A percentile compares a stretch with the other conserved stretches of the same genome.
These are phyloP conservation scores for Myiotriccus ornatus DNA, from an alignment of 2,797 vertebrate genomes.

Conservation along the genomic window DNA sequence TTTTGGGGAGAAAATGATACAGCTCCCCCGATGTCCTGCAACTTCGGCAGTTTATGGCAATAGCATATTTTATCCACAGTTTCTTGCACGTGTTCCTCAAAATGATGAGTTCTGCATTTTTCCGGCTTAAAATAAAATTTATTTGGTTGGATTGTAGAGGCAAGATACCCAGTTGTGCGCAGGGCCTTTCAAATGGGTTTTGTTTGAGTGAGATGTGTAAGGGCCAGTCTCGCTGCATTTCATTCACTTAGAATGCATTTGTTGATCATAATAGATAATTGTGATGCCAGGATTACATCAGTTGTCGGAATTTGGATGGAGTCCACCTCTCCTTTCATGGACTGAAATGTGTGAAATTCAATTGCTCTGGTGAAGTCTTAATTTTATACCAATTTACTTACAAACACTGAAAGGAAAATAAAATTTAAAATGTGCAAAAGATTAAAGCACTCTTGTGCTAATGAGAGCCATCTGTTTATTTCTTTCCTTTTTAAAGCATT, in stretches of 20 bases:
- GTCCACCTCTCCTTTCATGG: slow-evolving; percentile 42
- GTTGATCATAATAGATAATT: neutral
- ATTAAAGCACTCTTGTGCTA: slow-evolving; percentile 56
- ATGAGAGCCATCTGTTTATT: slow-evolving; percentile 72
- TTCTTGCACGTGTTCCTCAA: neutral
- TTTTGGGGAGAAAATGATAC: neutral
- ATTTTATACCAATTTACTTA: slow-evolving; percentile 47
- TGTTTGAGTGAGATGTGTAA: neutral
- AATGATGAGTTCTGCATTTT: neutral
- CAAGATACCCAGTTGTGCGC: neutral
- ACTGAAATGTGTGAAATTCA: slow-evolving; percentile 13
- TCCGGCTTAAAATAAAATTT: neutral
- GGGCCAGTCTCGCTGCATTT: neutral
- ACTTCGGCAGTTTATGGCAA: neutral
- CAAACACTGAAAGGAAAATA: slow-evolving; percentile 48
- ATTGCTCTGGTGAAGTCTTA: slow-evolving; percentile 50
- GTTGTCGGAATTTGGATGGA: neutral
- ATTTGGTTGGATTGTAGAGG: neutral
- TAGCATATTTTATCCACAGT: neutral
- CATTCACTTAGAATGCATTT: neutral
- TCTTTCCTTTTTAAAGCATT: slow-evolving; percentile 30
- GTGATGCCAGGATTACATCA: slow-evolving; percentile 14
- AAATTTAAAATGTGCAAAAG: slow-evolving; percentile 63
- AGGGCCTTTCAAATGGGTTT: neutral
- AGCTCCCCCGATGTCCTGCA: neutral